Evolutionary conservation across 2,113 vertebrate species (phyloP).

Genomic region (Solenodon paradoxus): DNA sequence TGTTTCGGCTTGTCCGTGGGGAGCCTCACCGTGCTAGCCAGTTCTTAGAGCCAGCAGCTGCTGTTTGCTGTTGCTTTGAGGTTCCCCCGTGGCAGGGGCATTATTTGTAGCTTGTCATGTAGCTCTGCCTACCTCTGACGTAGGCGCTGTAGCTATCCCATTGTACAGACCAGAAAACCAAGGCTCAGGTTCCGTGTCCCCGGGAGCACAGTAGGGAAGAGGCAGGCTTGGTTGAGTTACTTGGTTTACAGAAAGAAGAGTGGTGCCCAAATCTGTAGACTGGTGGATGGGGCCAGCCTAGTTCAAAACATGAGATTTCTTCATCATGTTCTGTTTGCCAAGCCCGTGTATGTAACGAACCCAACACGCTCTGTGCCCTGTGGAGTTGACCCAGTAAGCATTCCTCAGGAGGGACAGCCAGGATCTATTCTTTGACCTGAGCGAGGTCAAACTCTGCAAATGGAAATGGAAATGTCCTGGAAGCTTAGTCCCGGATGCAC

Average conservation of each 20-base stretch:
- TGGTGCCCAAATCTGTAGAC: background rate
- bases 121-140: no score
- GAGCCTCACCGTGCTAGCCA: accelerated
- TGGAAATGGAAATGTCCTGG: background rate
- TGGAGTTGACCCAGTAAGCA: background rate
- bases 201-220: background rate
- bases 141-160: background rate
- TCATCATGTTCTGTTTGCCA: background rate
- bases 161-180: background rate
- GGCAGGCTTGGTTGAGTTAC: background rate
- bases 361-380: no score
- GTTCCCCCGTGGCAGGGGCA: background rate
- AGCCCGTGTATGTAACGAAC: background rate
- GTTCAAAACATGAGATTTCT: background rate
- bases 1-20: background rate
- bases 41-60: background rate
- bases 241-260: background rate
- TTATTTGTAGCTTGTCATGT: background rate
- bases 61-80: background rate
- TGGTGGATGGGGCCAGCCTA: background rate
- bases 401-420: background rate
- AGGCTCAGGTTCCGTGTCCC: background rate
- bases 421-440: background rate
- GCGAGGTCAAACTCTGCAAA: background rate
- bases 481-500: background rate